Conservation (phyloP, 1,140 invertebrate species). For the Triops longicaudatus region DNA sequence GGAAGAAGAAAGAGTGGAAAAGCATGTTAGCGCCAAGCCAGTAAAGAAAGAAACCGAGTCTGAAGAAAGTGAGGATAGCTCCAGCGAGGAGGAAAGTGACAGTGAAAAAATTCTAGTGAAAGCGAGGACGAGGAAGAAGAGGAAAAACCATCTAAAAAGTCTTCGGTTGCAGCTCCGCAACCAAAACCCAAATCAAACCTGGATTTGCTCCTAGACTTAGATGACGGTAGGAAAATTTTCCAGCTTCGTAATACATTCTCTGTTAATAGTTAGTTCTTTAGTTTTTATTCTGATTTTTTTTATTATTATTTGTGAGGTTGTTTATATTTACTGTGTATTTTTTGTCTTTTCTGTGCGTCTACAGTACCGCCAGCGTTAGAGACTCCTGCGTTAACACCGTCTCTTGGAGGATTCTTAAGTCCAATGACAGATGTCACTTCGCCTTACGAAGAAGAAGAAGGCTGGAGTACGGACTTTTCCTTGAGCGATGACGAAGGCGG, state of each 20-base stretch:
- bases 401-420: constrained; percentile 66
- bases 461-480: constrained; percentile 71
- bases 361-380: constrained; percentile 18
- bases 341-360: no score
- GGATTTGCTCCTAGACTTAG: constrained; percentile 74
- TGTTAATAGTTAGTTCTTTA: no score
- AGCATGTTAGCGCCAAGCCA: not conserved
- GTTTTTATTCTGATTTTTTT: not conserved
- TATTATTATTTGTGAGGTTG: constrained; percentile 21
- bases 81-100: not conserved
- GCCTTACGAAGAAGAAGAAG: constrained; percentile 49
- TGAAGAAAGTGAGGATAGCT: constrained; percentile 19
- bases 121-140: constrained; percentile 21
- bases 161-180: constrained; percentile 34
- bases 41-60: not conserved
- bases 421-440: constrained; percentile 45
- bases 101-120: constrained; percentile 9
- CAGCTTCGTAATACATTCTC: not conserved
- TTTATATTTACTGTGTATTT: constrained; percentile 12
- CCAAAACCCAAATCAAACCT: constrained; percentile 46
- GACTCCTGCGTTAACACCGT: constrained; percentile 51
- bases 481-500: constrained; percentile 67
- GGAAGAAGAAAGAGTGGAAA: constrained; percentile 29
- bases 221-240: constrained; percentile 37
- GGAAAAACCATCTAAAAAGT: constrained; percentile 33